Percentiles rank a stretch among this genome's conserved stretches.
Evolutionary conservation across 1,140 invertebrate genomes (phyloP).

Genomic region (Meloidogyne hapla): DNA sequence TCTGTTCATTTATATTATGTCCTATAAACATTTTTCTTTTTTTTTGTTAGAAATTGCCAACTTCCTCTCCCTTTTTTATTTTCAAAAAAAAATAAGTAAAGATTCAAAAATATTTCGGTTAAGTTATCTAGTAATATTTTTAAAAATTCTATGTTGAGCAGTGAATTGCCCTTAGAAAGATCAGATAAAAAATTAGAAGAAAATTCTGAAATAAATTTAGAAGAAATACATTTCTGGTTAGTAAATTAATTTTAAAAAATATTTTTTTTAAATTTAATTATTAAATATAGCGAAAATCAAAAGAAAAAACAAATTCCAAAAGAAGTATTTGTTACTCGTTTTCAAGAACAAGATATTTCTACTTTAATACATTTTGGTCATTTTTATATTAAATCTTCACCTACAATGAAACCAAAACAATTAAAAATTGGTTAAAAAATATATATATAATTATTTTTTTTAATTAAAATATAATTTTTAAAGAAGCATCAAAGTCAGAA

Average conservation of each 20-base stretch:
- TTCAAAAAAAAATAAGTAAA: neutral
- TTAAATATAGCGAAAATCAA: neutral
- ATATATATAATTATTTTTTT: neutral
- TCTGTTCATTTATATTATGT: too few relatives aligned
- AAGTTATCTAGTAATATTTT: neutral
- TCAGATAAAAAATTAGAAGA: neutral
- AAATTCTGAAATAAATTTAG: neutral
- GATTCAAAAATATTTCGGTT: neutral
- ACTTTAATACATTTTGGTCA: constrained; percentile 2
- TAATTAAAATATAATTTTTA: neutral
- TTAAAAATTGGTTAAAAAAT: neutral
- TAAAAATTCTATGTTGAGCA: neutral
- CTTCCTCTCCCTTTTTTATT: neutral
- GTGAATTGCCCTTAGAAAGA: neutral
- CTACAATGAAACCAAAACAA: neutral
- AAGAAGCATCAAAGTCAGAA: neutral
- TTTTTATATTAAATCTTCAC: neutral
- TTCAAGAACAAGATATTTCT: neutral
- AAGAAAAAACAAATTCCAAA: neutral
- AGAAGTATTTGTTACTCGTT: neutral
- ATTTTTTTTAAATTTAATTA: too few relatives aligned
- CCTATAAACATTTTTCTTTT: neutral
- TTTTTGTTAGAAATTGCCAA: neutral
- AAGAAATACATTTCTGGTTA: neutral
- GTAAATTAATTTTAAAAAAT: too few relatives aligned